These are phyloP conservation scores for Psophia crepitans DNA, from an alignment of 2,113 vertebrate genomes.

Conservation along the genomic window DNA sequence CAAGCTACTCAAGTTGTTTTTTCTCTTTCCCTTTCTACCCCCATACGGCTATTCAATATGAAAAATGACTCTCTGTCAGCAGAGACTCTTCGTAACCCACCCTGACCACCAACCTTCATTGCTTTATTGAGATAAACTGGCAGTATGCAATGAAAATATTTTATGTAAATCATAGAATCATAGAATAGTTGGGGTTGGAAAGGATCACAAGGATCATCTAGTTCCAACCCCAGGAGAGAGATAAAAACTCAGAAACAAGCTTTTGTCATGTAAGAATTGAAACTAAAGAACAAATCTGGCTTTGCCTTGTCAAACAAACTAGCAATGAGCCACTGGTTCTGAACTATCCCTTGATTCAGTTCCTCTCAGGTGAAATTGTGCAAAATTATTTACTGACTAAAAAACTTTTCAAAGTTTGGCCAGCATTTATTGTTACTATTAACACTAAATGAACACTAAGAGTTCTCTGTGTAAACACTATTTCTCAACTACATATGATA, in stretches of 20 bases:
- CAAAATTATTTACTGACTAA: not conserved
- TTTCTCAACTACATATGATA: not conserved
- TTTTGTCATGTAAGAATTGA: not conserved
- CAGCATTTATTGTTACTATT: not conserved
- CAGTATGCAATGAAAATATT: not conserved
- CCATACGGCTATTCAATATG: constrained; percentile 28
- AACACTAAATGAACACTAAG: no score
- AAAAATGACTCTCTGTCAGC: constrained; percentile 40
- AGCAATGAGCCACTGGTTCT: not conserved
- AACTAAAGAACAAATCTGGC: not conserved
- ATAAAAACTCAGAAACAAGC: not conserved
- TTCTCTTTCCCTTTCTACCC: not conserved
- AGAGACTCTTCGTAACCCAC: not conserved
- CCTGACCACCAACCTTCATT: not conserved
- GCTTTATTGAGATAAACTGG: constrained; percentile 29
- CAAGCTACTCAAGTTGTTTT: constrained; percentile 22
- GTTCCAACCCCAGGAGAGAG: no score
- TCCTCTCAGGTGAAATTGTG: not conserved
- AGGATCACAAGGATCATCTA: no score
- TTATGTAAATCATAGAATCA: not conserved
- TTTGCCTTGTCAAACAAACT: not conserved
- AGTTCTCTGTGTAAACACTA: not conserved
- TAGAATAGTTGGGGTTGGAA: no score
- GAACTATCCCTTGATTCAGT: not conserved
- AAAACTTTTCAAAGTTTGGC: not conserved